A percentile compares a stretch with the other conserved stretches of the same genome.
Evolutionary conservation across 2,888 invertebrate genomes (phyloP).

Genomic region (Watsonalla binaria): DNA sequence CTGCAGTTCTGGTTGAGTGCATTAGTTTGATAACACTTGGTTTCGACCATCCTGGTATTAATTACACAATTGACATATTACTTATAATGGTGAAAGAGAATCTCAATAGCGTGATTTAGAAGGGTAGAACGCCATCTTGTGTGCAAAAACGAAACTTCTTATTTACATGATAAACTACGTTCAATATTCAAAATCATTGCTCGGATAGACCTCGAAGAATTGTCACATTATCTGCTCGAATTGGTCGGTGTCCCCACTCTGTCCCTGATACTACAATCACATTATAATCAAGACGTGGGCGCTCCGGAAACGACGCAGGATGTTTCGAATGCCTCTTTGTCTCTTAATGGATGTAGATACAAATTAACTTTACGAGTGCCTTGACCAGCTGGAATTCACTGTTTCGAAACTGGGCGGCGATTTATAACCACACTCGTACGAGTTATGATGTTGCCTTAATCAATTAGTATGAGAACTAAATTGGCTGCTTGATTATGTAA

Average conservation of each 20-base stretch:
- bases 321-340: slow-evolving; percentile 27
- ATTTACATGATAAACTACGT: no score
- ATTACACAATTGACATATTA: no score
- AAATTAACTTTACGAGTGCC: not conserved
- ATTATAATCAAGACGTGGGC: slow-evolving; percentile 9
- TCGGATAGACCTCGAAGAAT: no score
- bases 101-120: no score
- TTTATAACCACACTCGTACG: not conserved
- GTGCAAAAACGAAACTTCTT: no score
- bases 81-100: no score
- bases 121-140: no score
- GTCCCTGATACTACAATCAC: slow-evolving; percentile 1
- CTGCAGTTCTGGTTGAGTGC: no score
- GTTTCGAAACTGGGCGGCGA: slow-evolving; percentile 1
- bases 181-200: no score
- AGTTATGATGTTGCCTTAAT: slow-evolving; percentile 13
- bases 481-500: slow-evolving; percentile 17
- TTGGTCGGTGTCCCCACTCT: slow-evolving; percentile 7
- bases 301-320: slow-evolving; percentile 38
- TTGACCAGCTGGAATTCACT: not conserved
- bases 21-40: no score
- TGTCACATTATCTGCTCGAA: no score
- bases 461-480: slow-evolving; percentile 17
- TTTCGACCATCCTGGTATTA: no score
- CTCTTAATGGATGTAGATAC: slow-evolving; percentile 10